Conservation (phyloP, 2,888 invertebrate genomes). For the Drosophila picticornis region DNA sequence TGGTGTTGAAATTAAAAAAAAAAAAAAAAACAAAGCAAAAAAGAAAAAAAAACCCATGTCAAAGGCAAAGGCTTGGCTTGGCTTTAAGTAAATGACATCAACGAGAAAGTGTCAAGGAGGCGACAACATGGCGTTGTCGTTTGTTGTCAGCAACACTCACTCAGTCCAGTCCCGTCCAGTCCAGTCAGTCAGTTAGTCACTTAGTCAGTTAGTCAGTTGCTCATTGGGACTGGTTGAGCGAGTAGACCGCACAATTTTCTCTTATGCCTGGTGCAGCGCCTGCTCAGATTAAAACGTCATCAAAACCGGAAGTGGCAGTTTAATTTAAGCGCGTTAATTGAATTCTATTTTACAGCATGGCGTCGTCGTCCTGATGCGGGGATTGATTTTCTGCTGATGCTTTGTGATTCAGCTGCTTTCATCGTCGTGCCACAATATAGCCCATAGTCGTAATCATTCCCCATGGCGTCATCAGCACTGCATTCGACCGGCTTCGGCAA, state of each 20-base stretch:
- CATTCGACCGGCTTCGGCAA: conserved; percentile 58
- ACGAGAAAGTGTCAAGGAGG: conserved; percentile 26
- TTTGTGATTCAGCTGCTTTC: conserved; percentile 34
- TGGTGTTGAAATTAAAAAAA: conserved; percentile 29
- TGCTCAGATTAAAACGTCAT: conserved; percentile 79
- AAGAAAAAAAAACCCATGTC: no score
- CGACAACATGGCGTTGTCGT: conserved; percentile 33
- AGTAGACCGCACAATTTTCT: conserved; percentile 45
- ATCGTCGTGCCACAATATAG: conserved; percentile 11
- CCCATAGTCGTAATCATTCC: conserved; percentile 31
- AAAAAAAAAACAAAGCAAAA: no score
- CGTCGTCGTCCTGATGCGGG: conserved; percentile 45
- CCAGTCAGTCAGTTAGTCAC: background rate
- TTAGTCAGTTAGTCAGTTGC: background rate
- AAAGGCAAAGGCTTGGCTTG: conserved; percentile 11
- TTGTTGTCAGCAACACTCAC: conserved; percentile 45
- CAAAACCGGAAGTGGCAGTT: conserved; percentile 84
- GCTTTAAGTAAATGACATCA: conserved; percentile 38
- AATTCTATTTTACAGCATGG: conserved; percentile 76
- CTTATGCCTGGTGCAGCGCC: conserved; percentile 31
- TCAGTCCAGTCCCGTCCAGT: background rate
- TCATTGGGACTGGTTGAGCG: conserved; percentile 6
- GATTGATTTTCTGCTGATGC: conserved; percentile 71
- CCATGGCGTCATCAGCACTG: conserved; percentile 43
- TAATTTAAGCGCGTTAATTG: conserved; percentile 83